phyloP scores from a whole-genome alignment of 2,797 vertebrate species.

The Aeoliscus strigatus region DNA sequence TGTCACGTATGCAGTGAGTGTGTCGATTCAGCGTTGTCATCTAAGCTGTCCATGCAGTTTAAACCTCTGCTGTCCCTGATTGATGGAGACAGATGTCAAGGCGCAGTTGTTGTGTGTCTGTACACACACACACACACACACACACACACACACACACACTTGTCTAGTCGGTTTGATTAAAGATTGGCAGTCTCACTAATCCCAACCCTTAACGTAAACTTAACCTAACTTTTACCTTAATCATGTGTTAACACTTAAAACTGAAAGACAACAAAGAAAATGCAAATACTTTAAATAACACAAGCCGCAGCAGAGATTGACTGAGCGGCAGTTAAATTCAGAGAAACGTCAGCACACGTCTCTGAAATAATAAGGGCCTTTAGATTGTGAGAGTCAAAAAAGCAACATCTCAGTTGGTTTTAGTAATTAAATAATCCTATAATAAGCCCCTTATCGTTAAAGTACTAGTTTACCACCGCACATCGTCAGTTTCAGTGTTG shows the following conservation, averaged over 20 bases:
- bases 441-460: not conserved
- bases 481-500: too few relatives aligned
- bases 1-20: constrained; percentile 8
- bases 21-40: constrained; percentile 44
- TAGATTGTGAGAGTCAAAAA: not conserved
- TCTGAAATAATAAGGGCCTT: not conserved
- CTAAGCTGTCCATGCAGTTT: constrained; percentile 61
- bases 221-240: too few relatives aligned
- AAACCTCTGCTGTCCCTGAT: constrained; percentile 49
- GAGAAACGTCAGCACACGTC: too few relatives aligned
- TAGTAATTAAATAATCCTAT: not conserved
- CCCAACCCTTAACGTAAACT: too few relatives aligned
- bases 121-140: constrained; percentile 12
- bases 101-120: constrained; percentile 45
- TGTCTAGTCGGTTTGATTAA: not conserved
- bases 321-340: too few relatives aligned
- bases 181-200: too few relatives aligned
- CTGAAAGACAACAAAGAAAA: too few relatives aligned
- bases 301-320: too few relatives aligned
- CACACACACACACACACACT: constrained; percentile 14
- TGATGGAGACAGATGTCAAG: constrained; percentile 63
- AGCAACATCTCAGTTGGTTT: not conserved
- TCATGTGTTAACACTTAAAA: too few relatives aligned
- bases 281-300: too few relatives aligned
- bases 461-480: not conserved